Base-by-base conservation (phyloP, 2,888 invertebrate species). In the Nymphalis c-album region DNA sequence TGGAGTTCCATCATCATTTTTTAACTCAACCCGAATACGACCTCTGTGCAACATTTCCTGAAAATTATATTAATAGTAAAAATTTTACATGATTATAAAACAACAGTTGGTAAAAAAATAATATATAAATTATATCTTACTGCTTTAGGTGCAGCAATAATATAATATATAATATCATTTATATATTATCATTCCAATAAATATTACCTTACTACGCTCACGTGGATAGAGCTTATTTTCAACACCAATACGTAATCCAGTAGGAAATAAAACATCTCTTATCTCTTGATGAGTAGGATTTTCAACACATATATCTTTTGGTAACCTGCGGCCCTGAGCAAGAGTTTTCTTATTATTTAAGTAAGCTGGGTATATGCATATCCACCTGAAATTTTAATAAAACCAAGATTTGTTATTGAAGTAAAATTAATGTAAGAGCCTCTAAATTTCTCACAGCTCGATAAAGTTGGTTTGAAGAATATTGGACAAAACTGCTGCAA, bases 271-370 rank as follows among this genome's bases (percentile, higher is more conserved):
- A 2, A 99, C 98, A 92, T 99, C 99, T 73, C 97, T 94, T 71
- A 99, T 99, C 90, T 99, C 99, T 78, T 96, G 95, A 84, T 96
- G 96, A 0, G 98, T 98, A 17, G 99, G 99, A 87, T 98, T 98
- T 77, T 99, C 98, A 0, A 99, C 96, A 84, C 97, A 98, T 83
- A 95, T 95, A 2, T 95, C 94, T 87, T 97, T 97, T 1, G 96
- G 89, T 26, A 99, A 91, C 75, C 95, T 94, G 46, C 99, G 93
- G 7, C 99, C 99, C 85, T 98, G 96, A 1, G 97, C 97, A 18
- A 96, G 85, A 0, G 98, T 96, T 85, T 97, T 98, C 82, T 98
- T 98, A 78, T 96, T 97, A 83, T 99, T 99, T 61, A 99, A 93
- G 79, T 99, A 99, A 0, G 98, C 96, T 66, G 99, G 99, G 86